These are phyloP conservation scores for Mylabris phalerata DNA, from an alignment of 1,140 invertebrate species.

Conservation along the genomic window DNA sequence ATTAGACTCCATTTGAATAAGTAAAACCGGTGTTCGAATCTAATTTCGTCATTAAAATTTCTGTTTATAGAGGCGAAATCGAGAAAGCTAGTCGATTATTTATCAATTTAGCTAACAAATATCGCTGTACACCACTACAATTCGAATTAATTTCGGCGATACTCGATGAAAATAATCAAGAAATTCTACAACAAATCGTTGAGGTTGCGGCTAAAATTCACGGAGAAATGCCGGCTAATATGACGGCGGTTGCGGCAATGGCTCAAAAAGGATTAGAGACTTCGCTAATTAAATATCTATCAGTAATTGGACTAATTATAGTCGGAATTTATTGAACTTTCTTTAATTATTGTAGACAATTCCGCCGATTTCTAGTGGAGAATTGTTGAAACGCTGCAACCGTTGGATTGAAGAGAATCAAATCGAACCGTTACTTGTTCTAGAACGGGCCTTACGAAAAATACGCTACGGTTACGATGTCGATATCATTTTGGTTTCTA, in stretches of 20 bases:
- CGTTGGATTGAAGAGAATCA: slow-evolving; percentile 47
- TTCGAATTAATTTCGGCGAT: slow-evolving; percentile 48
- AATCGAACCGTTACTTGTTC: slow-evolving; percentile 39
- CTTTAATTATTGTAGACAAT: slow-evolving; percentile 16
- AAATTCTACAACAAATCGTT: slow-evolving; percentile 42
- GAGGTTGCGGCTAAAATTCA: slow-evolving; percentile 40
- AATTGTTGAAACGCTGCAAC: slow-evolving; percentile 44
- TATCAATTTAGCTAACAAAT: slow-evolving; percentile 36
- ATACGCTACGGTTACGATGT: slow-evolving; percentile 33
- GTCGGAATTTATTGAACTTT: neutral
- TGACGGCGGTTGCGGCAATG: slow-evolving; percentile 45
- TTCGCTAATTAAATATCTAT: slow-evolving; percentile 42
- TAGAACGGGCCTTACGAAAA: slow-evolving; percentile 41
- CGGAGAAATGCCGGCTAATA: slow-evolving; percentile 41
- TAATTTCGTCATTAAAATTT: slow-evolving; percentile 7
- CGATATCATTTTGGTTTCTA: slow-evolving; percentile 42
- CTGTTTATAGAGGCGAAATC: slow-evolving; percentile 42
- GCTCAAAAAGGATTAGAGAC: slow-evolving; percentile 47
- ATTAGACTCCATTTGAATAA: slow-evolving; percentile 45
- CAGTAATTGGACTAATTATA: slow-evolving; percentile 25
- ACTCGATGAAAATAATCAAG: slow-evolving; percentile 37
- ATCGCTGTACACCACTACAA: slow-evolving; percentile 48
- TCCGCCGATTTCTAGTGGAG: neutral
- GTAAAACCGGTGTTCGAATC: slow-evolving; percentile 32
- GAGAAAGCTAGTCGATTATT: slow-evolving; percentile 45